A percentile compares a stretch with the other conserved stretches of the same genome.
Conservation (phyloP, 1,140 invertebrate genomes). For the Musca domestica region DNA sequence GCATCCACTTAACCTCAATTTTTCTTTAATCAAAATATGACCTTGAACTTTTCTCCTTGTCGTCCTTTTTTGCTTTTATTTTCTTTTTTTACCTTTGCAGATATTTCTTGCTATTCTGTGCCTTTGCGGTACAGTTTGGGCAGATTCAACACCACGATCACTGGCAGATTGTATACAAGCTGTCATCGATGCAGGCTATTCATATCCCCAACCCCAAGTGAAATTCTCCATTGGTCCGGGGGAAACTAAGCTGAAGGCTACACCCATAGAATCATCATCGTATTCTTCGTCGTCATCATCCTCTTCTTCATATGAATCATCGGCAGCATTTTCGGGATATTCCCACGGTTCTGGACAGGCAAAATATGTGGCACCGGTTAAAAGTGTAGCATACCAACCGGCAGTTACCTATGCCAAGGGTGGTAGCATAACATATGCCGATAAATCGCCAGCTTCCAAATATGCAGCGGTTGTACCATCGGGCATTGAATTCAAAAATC, state of each 20-base stretch:
- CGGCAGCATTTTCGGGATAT: slow-evolving; percentile 32
- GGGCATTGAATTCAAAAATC: slow-evolving; percentile 44
- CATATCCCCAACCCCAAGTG: slow-evolving; percentile 37
- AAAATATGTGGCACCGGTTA: slow-evolving; percentile 40
- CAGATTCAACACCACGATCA: slow-evolving; percentile 36
- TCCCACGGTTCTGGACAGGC: slow-evolving; percentile 37
- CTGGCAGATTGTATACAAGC: slow-evolving; percentile 43
- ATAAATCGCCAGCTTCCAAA: slow-evolving; percentile 48
- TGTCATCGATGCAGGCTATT: slow-evolving; percentile 33
- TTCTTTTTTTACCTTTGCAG: slow-evolving; percentile 16
- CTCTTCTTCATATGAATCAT: slow-evolving; percentile 37
- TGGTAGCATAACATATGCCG: slow-evolving; percentile 41
- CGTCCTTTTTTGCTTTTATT: neutral
- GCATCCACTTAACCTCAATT: no score
- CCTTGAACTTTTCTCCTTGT: slow-evolving; percentile 8
- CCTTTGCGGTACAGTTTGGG: slow-evolving; percentile 30
- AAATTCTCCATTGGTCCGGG: slow-evolving; percentile 46
- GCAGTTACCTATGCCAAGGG: slow-evolving; percentile 40
- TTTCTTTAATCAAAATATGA: neutral
- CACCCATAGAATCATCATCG: slow-evolving; percentile 39
- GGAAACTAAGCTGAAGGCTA: slow-evolving; percentile 36
- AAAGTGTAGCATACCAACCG: slow-evolving; percentile 36
- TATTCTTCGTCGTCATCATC: slow-evolving; percentile 40
- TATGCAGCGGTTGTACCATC: slow-evolving; percentile 46
- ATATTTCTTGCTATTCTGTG: slow-evolving; percentile 27